These are phyloP conservation scores for Eclectus roratus DNA, from an alignment of 2,113 vertebrate genomes.

Conservation along the genomic window DNA sequence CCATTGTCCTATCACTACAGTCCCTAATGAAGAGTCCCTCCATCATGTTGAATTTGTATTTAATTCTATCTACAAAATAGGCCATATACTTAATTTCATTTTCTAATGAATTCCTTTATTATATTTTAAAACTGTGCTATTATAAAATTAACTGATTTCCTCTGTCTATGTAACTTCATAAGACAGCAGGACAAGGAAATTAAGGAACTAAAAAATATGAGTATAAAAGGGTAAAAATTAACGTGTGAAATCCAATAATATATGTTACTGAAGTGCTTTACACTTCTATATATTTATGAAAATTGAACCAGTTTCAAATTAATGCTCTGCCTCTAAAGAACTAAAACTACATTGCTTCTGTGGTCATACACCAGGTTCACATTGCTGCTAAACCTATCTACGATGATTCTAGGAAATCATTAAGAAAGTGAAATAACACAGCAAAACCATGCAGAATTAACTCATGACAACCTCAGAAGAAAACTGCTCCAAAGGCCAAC, in stretches of 20 bases:
- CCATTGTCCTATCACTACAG: too few species aligned
- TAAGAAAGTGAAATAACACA: not conserved
- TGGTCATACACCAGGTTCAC: not conserved
- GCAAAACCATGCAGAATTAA: not conserved
- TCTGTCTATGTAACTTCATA: not conserved
- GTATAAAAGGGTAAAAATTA: not conserved
- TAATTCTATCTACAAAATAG: constrained; percentile 41
- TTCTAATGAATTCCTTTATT: not conserved
- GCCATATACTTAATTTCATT: not conserved
- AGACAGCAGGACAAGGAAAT: not conserved
- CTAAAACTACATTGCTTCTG: not conserved
- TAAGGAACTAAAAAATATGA: not conserved
- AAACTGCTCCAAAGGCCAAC: not conserved
- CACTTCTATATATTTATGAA: not conserved
- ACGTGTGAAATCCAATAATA: not conserved
- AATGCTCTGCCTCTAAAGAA: not conserved
- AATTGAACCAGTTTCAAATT: not conserved
- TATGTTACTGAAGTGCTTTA: not conserved
- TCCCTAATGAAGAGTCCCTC: too few species aligned
- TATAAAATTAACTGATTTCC: not conserved
- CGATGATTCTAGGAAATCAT: not conserved
- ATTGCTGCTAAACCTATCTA: not conserved
- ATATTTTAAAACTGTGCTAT: not conserved
- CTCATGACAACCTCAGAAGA: not conserved
- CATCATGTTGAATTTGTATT: not conserved